A percentile compares a stretch with the other conserved stretches of the same genome.
phyloP scores from a whole-genome alignment of 2,888 invertebrate genomes.

The Micropterix aruncella region DNA sequence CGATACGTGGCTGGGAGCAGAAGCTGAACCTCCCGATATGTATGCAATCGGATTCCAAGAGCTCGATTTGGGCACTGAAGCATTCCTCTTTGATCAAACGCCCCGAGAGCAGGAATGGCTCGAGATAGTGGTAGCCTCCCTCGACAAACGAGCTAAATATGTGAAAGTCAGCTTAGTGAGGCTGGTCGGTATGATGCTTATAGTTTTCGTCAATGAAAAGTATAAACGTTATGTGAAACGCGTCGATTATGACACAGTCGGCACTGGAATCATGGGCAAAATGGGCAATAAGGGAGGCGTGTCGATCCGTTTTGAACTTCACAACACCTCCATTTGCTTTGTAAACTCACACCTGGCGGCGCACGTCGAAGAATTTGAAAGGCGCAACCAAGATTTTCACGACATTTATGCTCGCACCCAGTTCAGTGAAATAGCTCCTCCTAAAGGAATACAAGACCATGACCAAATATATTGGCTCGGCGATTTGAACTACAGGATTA shows the following conservation, averaged over 20 bases:
- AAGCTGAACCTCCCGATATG: slow-evolving; percentile 80
- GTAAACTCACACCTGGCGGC: slow-evolving; percentile 97
- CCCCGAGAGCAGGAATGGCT: slow-evolving; percentile 89
- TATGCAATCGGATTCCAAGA: slow-evolving; percentile 98
- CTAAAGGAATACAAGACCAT: slow-evolving; percentile 75
- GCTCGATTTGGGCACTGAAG: slow-evolving; percentile 90
- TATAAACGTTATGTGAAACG: slow-evolving; percentile 56
- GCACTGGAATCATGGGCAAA: slow-evolving; percentile 92
- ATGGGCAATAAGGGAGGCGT: slow-evolving; percentile 99
- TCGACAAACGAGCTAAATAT: slow-evolving; percentile 70
- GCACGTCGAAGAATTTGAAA: slow-evolving; percentile 85
- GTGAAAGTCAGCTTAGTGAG: slow-evolving; percentile 72
- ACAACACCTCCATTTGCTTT: slow-evolving; percentile 89
- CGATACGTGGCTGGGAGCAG: slow-evolving; percentile 66
- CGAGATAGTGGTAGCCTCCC: slow-evolving; percentile 56
- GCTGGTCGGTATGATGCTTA: slow-evolving; percentile 91
- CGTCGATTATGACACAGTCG: slow-evolving; percentile 74
- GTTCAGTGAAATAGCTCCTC: slow-evolving; percentile 45
- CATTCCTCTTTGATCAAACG: slow-evolving; percentile 89
- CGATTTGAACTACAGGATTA: slow-evolving; percentile 91
- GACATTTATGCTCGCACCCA: slow-evolving; percentile 72
- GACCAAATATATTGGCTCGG: slow-evolving; percentile 94
- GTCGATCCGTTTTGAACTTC: slow-evolving; percentile 84
- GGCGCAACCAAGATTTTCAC: slow-evolving; percentile 90
- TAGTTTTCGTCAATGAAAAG: slow-evolving; percentile 68